Base-by-base conservation (phyloP, 2,113 vertebrate genomes). In the Gasterosteus nipponicus region DNA sequence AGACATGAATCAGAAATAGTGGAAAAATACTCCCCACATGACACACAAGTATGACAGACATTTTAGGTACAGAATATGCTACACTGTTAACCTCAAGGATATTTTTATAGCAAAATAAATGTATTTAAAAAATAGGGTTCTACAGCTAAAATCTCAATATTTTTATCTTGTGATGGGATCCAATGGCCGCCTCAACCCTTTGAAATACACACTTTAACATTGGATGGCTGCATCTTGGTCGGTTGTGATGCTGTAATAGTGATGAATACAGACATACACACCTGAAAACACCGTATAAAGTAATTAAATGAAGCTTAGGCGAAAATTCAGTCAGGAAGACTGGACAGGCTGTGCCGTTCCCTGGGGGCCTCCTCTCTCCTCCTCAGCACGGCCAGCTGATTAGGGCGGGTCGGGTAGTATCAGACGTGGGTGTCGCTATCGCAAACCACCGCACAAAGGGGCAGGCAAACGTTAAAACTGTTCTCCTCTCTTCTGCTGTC, bases 1-100 rank as follows among this genome's bases (percentile, higher is more conserved):
- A 35, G 71, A 65, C 69, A 41, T 75, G 87, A 69, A 81, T 89
- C 87, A 71, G 65, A 87, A 86, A 80, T 59, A 78, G 69, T 57
- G 41, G 77, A 68, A 53, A 76, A 78, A 80, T 11, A 46, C 56
- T 80, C 65, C 80, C 78, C 73, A 46, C 66, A 57, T 65, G 42
- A 68, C 35, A 22, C 47, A 83, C 41, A 39, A 61, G n/a, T 64
- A 78, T 89, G 89, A 87, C 71, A 47, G 68, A 73, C 81, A 82
- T 82, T 78, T 76, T 61, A 84, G 86, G 70, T 58, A 46, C 5
- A 31, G 49, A 81, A 84, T 76, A 74, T 69, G 39, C 77, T 51
- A 54, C 67, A 42, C 49, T 35, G 56, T 29, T 73, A 77, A 73
- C 69, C 75, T 38, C 2, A 1, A 41, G 58, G 29, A 12, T 31